phyloP scores from a whole-genome alignment of 1,140 invertebrate species.

The Drosophila punjabiensis region DNA sequence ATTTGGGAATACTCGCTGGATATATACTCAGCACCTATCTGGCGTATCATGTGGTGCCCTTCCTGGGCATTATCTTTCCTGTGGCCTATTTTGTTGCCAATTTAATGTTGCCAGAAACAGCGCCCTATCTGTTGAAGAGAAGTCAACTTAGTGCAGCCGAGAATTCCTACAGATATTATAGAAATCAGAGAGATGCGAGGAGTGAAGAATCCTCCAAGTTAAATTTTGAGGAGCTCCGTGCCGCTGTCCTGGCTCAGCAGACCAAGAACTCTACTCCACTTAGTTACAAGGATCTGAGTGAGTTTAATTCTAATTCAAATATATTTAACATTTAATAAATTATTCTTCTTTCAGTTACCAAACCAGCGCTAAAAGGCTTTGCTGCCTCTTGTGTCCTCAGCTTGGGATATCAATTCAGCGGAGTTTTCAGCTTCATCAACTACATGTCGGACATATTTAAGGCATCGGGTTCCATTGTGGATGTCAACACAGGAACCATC shows the following conservation, averaged over 20 bases:
- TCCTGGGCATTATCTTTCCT: constrained; percentile 89
- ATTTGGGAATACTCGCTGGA: constrained; percentile 92
- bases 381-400: constrained; percentile 53
- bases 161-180: constrained; percentile 86
- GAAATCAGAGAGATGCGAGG: constrained; percentile 36
- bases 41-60: constrained; percentile 88
- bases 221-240: constrained; percentile 55
- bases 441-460: constrained; percentile 89
- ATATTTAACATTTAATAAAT: neutral
- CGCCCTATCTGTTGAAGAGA: constrained; percentile 88
- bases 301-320: constrained; percentile 6
- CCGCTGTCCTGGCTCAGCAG: constrained; percentile 49
- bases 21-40: constrained; percentile 90
- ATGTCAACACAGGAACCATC: constrained; percentile 89
- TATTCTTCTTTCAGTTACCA: constrained; percentile 40
- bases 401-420: constrained; percentile 85
- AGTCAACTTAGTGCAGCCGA: constrained; percentile 88
- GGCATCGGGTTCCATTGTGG: constrained; percentile 87
- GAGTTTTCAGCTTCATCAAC: constrained; percentile 87
- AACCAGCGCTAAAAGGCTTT: constrained; percentile 59
- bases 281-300: constrained; percentile 66
- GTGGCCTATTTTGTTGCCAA: constrained; percentile 89
- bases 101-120: constrained; percentile 93
- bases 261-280: constrained; percentile 11
- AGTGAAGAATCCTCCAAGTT: neutral